A percentile compares a stretch with the other conserved stretches of the same genome.
These are phyloP conservation scores for Falco concolor DNA, from an alignment of 2,797 vertebrate species.

Conservation along the genomic window DNA sequence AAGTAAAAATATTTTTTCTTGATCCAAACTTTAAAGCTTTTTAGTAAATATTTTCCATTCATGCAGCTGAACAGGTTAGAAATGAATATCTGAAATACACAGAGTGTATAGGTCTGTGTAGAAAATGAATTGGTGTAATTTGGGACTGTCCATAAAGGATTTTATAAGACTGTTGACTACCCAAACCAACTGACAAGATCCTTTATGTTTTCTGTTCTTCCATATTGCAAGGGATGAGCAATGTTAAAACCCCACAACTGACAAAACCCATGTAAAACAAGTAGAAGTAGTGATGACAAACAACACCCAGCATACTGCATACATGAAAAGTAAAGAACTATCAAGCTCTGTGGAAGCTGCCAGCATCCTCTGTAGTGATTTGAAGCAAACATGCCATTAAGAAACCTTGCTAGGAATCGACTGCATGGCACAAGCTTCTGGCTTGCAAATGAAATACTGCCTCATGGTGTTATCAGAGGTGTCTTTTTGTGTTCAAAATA, in stretches of 20 bases:
- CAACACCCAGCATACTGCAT: background rate
- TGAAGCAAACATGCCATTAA: constrained; percentile 1
- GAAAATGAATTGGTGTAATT: background rate
- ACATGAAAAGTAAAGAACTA: background rate
- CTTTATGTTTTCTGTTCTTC: background rate
- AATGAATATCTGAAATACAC: constrained; percentile 1
- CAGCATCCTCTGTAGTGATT: background rate
- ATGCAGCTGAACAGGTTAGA: constrained; percentile 36
- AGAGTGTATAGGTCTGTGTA: background rate
- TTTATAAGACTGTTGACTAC: background rate
- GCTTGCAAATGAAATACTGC: background rate
- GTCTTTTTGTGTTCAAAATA: background rate
- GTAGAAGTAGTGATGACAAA: background rate
- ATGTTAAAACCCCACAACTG: background rate
- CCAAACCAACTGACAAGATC: background rate
- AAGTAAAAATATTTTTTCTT: constrained; percentile 50
- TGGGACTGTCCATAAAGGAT: background rate
- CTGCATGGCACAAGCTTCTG: background rate
- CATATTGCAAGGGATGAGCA: background rate
- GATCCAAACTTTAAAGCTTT: constrained; percentile 49
- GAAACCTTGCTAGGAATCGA: background rate
- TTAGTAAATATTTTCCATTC: constrained; percentile 40
- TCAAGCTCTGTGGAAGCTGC: background rate
- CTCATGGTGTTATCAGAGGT: background rate
- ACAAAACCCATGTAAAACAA: background rate